These are phyloP conservation scores for Brenthis daphne DNA, from an alignment of 2,888 invertebrate species.

Conservation along the genomic window DNA sequence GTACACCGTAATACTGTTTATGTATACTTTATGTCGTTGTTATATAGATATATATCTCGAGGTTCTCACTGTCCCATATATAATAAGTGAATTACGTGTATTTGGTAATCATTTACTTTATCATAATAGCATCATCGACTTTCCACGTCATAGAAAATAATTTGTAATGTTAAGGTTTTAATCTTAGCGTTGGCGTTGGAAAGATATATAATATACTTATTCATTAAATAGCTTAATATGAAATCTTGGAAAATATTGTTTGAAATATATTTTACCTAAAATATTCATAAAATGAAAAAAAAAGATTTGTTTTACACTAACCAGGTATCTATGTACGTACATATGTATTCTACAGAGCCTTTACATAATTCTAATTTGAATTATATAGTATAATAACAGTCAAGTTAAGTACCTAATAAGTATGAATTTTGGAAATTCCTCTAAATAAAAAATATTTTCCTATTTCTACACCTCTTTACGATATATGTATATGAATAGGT, in stretches of 20 bases:
- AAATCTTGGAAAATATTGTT: not conserved
- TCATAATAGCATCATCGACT: conserved; percentile 3
- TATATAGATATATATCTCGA: conserved; percentile 32
- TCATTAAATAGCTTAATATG: not conserved
- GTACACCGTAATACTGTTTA: conserved; percentile 40
- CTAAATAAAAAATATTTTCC: conserved; percentile 14
- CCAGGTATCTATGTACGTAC: not conserved
- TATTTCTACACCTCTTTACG: conserved; percentile 24
- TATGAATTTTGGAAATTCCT: conserved; percentile 13
- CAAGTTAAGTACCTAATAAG: not conserved
- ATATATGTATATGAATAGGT: conserved; percentile 13
- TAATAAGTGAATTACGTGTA: not conserved
- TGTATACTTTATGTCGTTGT: conserved; percentile 36
- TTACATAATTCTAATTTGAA: conserved; percentile 1
- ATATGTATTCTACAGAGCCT: conserved; percentile 4
- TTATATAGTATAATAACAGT: not conserved
- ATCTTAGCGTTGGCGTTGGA: not conserved
- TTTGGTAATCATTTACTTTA: conserved; percentile 3
- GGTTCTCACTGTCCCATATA: conserved; percentile 27
- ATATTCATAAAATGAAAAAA: not conserved
- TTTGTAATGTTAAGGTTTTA: conserved; percentile 8
- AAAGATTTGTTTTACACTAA: not conserved
- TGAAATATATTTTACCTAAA: not conserved
- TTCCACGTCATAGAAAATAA: conserved; percentile 4
- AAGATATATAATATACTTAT: not conserved